phyloP scores from a whole-genome alignment of 2,113 vertebrate genomes.

The Trinectes maculatus region DNA sequence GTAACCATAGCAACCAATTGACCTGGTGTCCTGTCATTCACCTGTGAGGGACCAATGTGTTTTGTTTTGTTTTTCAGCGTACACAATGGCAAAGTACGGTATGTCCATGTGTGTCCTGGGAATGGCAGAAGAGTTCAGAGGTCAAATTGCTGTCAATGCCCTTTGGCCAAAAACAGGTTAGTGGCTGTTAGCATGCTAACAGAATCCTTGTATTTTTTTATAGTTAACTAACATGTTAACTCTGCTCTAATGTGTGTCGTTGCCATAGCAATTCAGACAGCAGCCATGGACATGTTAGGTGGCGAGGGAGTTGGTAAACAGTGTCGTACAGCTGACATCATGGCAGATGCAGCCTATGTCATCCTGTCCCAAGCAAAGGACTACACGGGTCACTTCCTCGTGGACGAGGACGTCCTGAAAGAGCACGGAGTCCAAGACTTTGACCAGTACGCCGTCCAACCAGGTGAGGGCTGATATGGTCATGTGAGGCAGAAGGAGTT shows the following conservation, averaged over 20 bases:
- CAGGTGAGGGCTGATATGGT: no score
- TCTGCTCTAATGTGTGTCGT: neutral
- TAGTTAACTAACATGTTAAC: neutral
- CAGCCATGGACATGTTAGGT: conserved; percentile 95
- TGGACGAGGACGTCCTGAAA: conserved; percentile 91
- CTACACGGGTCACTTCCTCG: conserved; percentile 92
- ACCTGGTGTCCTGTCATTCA: neutral
- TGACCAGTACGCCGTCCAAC: conserved; percentile 89
- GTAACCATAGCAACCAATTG: conserved; percentile 57
- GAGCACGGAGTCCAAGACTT: conserved; percentile 89
- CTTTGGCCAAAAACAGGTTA: conserved; percentile 96
- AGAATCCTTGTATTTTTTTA: neutral
- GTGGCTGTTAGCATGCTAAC: conserved; percentile 27
- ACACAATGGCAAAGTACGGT: conserved; percentile 97
- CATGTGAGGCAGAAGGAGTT: no score
- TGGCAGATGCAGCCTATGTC: conserved; percentile 95
- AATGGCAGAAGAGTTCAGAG: conserved; percentile 97
- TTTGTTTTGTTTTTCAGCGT: conserved; percentile 79
- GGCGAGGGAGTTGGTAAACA: conserved; percentile 86
- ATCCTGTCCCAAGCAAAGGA: conserved; percentile 86
- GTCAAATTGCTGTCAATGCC: conserved; percentile 94
- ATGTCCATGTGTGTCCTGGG: conserved; percentile 99
- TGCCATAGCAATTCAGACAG: conserved; percentile 89
- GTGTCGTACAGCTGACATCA: conserved; percentile 92
- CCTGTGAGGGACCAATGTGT: neutral